phyloP scores from a whole-genome alignment of 2,797 vertebrate species.

The Bradypodion ventrale region DNA sequence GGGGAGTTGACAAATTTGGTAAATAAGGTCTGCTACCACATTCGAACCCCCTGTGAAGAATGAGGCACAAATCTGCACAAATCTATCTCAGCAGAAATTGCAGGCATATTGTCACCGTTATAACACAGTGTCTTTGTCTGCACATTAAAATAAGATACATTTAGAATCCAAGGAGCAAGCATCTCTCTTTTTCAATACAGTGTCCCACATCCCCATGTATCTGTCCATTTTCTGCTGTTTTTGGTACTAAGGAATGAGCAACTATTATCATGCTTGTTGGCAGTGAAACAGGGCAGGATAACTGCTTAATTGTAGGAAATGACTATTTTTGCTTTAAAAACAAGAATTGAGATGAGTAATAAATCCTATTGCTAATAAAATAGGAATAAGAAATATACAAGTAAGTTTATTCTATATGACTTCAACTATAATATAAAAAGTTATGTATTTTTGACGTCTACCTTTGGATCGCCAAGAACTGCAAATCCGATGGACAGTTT shows the following conservation, averaged over 20 bases:
- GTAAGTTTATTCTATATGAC: not conserved
- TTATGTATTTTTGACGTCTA: conserved; percentile 45
- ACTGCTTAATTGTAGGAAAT: not conserved
- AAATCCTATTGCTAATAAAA: not conserved
- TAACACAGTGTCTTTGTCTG: too few relatives aligned
- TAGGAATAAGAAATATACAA: not conserved
- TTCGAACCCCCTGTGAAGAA: too few relatives aligned
- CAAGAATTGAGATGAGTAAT: not conserved
- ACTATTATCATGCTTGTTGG: not conserved
- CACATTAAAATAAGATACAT: too few relatives aligned
- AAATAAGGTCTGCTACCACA: too few relatives aligned
- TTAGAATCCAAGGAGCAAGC: too few relatives aligned
- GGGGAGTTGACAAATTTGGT: too few relatives aligned
- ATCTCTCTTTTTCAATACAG: too few relatives aligned
- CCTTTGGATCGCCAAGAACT: conserved; percentile 89
- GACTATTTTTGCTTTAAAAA: not conserved
- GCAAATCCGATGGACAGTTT: conserved; percentile 93
- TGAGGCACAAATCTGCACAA: too few relatives aligned
- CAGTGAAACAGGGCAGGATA: not conserved
- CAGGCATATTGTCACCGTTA: too few relatives aligned
- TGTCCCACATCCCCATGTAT: too few relatives aligned
- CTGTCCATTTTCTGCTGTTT: not conserved
- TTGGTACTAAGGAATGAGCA: not conserved
- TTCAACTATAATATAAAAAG: not conserved
- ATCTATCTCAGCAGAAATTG: too few relatives aligned